These are phyloP conservation scores for Acyrthosiphon pisum DNA, from an alignment of 1,140 invertebrate species.

Conservation along the genomic window DNA sequence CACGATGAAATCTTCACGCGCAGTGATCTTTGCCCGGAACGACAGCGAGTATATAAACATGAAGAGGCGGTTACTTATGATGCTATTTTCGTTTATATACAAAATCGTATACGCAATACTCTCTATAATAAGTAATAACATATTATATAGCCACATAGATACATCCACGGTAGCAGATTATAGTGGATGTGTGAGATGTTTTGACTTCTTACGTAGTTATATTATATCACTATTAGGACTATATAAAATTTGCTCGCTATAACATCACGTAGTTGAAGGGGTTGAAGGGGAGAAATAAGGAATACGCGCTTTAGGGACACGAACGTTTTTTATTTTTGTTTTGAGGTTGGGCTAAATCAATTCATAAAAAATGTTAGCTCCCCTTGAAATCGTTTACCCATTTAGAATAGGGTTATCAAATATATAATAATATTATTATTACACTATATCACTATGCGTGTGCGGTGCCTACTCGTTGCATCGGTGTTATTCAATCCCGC, in stretches of 20 bases:
- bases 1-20: too few relatives aligned
- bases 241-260: too few relatives aligned
- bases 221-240: neutral
- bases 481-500: neutral
- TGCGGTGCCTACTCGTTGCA: neutral
- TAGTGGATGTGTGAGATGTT: neutral
- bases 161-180: neutral
- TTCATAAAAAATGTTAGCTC: accelerated
- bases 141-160: too few relatives aligned
- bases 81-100: neutral
- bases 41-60: neutral
- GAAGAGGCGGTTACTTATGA: neutral
- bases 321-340: neutral
- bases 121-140: too few relatives aligned
- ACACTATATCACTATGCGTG: neutral
- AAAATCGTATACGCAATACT: neutral
- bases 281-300: too few relatives aligned
- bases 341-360: neutral
- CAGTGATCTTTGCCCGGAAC: neutral
- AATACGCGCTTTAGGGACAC: neutral
- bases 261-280: neutral
- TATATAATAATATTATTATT: neutral
- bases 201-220: neutral
- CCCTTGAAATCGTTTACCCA: neutral
- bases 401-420: neutral